A percentile compares a stretch with the other conserved stretches of the same genome.
Conservation (phyloP, 2,113 vertebrate species). For the Merops nubicus region DNA sequence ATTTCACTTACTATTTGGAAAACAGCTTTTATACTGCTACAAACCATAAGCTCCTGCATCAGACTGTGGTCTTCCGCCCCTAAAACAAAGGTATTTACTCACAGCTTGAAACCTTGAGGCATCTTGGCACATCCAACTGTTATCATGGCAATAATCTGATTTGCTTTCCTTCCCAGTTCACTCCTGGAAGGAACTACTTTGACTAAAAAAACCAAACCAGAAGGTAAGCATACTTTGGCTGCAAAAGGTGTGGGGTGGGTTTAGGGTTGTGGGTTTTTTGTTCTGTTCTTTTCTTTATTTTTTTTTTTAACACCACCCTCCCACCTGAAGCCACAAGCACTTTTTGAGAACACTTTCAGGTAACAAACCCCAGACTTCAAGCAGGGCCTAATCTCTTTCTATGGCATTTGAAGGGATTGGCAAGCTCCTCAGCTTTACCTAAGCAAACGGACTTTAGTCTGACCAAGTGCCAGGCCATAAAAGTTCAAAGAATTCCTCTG, state of each 20-base stretch:
- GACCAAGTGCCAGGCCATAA: neutral
- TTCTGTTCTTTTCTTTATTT: too few relatives aligned
- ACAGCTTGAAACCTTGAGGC: conserved; percentile 60
- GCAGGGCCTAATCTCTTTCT: neutral
- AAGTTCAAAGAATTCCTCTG: neutral
- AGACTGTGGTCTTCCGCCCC: neutral
- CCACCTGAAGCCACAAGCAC: neutral
- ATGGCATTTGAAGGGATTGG: neutral
- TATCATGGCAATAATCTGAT: conserved; percentile 57
- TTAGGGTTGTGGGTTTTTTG: too few relatives aligned
- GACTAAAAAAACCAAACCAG: neutral
- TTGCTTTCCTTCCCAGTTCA: conserved; percentile 49
- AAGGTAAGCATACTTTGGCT: neutral
- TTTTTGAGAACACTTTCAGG: neutral
- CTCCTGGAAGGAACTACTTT: conserved; percentile 53
- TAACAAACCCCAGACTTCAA: neutral
- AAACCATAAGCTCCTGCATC: neutral
- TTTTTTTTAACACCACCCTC: neutral
- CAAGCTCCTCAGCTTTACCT: neutral
- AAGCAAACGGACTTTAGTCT: neutral
- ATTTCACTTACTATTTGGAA: neutral
- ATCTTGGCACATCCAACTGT: conserved; percentile 38
- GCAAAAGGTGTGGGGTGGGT: neutral
- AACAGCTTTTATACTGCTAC: neutral
- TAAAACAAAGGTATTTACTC: conserved; percentile 49